Conservation (phyloP, 1,140 invertebrate genomes). For the Nymphalis io region DNA sequence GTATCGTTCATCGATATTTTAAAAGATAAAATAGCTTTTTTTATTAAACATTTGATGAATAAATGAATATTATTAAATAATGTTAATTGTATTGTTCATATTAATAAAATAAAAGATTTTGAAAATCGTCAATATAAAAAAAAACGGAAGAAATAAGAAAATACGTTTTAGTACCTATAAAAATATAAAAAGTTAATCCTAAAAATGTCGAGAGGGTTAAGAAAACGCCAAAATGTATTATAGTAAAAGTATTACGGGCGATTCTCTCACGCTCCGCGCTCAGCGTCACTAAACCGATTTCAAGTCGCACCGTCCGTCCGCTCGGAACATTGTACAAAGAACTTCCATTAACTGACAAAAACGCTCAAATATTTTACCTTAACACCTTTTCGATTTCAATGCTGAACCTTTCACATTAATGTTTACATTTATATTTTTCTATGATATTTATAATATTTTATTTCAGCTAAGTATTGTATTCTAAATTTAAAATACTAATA, state of each 20-base stretch:
- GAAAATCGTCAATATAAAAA: background rate
- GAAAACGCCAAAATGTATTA: conserved; percentile 16
- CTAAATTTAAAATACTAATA: background rate
- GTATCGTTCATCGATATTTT: too few species aligned
- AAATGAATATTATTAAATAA: too few species aligned
- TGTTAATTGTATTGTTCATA: too few species aligned
- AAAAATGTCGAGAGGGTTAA: conserved; percentile 2
- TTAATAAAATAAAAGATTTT: too few species aligned
- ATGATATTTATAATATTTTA: background rate
- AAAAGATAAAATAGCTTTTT: too few species aligned
- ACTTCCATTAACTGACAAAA: conserved; percentile 75
- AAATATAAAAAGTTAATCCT: background rate
- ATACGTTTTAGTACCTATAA: background rate
- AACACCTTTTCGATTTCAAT: conserved; percentile 54
- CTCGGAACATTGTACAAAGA: conserved; percentile 70
- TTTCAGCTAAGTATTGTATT: background rate
- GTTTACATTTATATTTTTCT: background rate
- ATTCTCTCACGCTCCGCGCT: conserved; percentile 59
- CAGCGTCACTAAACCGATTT: conserved; percentile 71
- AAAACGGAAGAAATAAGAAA: background rate
- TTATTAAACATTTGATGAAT: too few species aligned
- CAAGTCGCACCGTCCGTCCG: conserved; percentile 61
- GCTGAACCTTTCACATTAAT: conserved; percentile 47
- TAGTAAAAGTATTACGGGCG: conserved; percentile 52
- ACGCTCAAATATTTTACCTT: conserved; percentile 67